Evolutionary conservation across 2,888 invertebrate species (phyloP).

Genomic region (Parnassius apollo): DNA sequence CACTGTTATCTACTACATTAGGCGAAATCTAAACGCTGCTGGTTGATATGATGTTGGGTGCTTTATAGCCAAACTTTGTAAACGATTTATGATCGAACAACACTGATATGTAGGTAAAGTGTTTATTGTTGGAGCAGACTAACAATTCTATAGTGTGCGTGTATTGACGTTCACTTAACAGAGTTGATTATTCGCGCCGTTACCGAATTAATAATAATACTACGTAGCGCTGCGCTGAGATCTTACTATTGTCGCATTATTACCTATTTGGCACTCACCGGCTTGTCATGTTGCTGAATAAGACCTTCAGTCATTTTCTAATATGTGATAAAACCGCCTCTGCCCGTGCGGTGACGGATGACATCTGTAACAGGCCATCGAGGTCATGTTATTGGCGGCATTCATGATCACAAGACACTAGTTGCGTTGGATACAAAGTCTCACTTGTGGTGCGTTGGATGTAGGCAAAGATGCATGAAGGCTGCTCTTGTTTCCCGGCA

Average conservation of each 20-base stretch:
- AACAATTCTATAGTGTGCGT: background rate
- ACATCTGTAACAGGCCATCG: slow-evolving; percentile 74
- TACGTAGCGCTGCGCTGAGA: too few relatives aligned
- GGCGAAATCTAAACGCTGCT: background rate
- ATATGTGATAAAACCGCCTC: slow-evolving; percentile 77
- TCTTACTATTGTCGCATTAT: background rate
- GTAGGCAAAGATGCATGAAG: slow-evolving; percentile 71
- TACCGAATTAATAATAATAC: too few relatives aligned
- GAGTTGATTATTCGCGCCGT: background rate
- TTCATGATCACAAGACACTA: slow-evolving; percentile 31
- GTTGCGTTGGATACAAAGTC: slow-evolving; percentile 31
- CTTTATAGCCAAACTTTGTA: background rate
- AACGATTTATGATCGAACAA: slow-evolving; percentile 8
- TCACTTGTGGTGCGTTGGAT: slow-evolving; percentile 68
- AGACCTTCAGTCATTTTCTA: slow-evolving; percentile 79
- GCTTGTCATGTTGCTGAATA: slow-evolving; percentile 65
- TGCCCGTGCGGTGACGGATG: slow-evolving; percentile 74
- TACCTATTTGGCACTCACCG: slow-evolving; percentile 57
- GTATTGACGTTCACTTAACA: background rate
- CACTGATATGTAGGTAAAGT: background rate
- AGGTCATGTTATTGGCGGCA: slow-evolving; percentile 59
- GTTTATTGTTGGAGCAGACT: too few relatives aligned
- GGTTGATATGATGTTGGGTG: background rate
- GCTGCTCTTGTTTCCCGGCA: slow-evolving; percentile 53
- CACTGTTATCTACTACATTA: too few relatives aligned